These are phyloP conservation scores for Sorex fumeus DNA, from an alignment of 2,113 vertebrate species.

Conservation along the genomic window DNA sequence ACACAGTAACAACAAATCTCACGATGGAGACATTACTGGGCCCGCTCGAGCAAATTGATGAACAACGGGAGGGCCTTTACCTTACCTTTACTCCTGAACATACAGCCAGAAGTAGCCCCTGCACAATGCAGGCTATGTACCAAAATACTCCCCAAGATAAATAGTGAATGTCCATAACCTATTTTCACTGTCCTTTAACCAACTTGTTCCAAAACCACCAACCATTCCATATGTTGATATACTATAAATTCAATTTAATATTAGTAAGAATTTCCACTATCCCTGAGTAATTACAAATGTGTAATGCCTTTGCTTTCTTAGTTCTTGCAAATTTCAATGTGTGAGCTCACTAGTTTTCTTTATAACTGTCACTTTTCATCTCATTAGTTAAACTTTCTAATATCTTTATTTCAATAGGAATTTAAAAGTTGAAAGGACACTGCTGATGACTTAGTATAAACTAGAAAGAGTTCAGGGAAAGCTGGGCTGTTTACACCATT, in stretches of 20 bases:
- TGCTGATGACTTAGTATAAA: neutral
- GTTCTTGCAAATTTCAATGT: neutral
- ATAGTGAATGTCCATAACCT: neutral
- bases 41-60: too few species aligned
- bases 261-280: neutral
- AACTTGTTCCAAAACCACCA: neutral
- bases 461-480: neutral
- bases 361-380: neutral
- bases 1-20: too few species aligned
- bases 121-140: too few species aligned
- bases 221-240: neutral
- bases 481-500: neutral
- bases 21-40: too few species aligned
- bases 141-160: too few species aligned
- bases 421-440: neutral
- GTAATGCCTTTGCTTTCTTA: slow-evolving; percentile 6
- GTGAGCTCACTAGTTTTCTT: neutral
- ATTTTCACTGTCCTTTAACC: neutral
- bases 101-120: too few species aligned
- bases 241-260: neutral
- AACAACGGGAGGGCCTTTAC: too few species aligned
- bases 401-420: neutral
- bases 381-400: neutral
- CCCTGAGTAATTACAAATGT: neutral
- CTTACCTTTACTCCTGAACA: too few species aligned